Evolutionary conservation across 2,113 vertebrate genomes (phyloP).

Genomic region (Sminthopsis crassicaudata): DNA sequence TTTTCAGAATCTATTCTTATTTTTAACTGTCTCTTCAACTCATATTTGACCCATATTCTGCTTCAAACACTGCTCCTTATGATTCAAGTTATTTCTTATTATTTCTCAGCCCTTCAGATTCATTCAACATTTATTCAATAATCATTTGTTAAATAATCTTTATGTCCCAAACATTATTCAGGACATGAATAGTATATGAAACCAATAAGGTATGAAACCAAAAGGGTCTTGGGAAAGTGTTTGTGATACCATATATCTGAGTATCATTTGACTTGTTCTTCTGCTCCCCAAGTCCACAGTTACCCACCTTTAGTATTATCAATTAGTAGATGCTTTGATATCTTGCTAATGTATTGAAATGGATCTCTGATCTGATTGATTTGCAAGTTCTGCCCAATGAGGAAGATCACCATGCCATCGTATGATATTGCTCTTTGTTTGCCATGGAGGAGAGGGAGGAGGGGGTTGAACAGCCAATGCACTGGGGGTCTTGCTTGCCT

Average conservation of each 20-base stretch:
- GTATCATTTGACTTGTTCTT: neutral
- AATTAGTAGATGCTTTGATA: neutral
- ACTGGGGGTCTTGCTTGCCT: neutral
- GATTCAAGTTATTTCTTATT: neutral
- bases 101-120: neutral
- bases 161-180: neutral
- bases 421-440: neutral
- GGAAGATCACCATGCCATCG: neutral
- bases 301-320: neutral
- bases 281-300: neutral
- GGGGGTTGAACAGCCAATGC: neutral
- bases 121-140: neutral
- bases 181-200: neutral
- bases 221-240: neutral
- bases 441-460: too few relatives aligned
- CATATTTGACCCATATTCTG: conserved; percentile 8
- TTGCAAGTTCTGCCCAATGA: neutral
- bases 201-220: neutral
- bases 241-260: neutral
- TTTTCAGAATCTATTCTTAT: conserved; percentile 2
- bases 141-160: neutral
- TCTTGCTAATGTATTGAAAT: neutral
- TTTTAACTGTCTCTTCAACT: neutral
- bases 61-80: neutral
- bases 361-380: neutral